Percentiles rank a stretch among this genome's conserved stretches.
Conservation (phyloP, 2,797 vertebrate genomes). For the Sus cebifrons region DNA sequence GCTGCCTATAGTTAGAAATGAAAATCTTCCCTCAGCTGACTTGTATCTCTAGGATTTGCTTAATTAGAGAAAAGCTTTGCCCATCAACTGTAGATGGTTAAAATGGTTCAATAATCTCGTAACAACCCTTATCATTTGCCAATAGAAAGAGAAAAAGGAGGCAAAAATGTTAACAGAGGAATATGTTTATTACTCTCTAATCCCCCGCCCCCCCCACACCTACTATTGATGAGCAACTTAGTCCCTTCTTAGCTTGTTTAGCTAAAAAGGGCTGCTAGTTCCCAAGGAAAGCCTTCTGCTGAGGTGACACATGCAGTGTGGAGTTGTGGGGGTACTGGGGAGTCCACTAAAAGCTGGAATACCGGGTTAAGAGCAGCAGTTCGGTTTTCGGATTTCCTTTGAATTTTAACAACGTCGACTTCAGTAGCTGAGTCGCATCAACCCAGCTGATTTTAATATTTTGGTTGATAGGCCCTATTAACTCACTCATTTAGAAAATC, state of each 20-base stretch:
- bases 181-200: conserved; percentile 57
- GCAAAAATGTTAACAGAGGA: background rate
- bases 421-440: background rate
- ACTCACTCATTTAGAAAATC: conserved; percentile 13
- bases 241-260: conserved; percentile 7
- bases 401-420: conserved; percentile 7
- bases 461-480: background rate
- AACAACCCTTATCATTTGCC: conserved; percentile 57
- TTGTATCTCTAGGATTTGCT: conserved; percentile 49
- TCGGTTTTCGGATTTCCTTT: conserved; percentile 57
- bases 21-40: background rate
- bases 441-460: conserved; percentile 28
- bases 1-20: background rate
- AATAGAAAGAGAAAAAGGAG: background rate
- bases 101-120: conserved; percentile 65
- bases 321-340: too few relatives aligned
- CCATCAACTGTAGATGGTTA: conserved; percentile 17
- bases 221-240: conserved; percentile 27
- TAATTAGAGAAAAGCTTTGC: conserved; percentile 75
- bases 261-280: background rate
- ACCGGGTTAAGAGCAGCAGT: background rate
- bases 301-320: background rate
- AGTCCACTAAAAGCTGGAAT: background rate
- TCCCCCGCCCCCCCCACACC: background rate
- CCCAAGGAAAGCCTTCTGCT: background rate